Conservation (phyloP, 2,797 vertebrate genomes). For the Synanceia verrucosa region DNA sequence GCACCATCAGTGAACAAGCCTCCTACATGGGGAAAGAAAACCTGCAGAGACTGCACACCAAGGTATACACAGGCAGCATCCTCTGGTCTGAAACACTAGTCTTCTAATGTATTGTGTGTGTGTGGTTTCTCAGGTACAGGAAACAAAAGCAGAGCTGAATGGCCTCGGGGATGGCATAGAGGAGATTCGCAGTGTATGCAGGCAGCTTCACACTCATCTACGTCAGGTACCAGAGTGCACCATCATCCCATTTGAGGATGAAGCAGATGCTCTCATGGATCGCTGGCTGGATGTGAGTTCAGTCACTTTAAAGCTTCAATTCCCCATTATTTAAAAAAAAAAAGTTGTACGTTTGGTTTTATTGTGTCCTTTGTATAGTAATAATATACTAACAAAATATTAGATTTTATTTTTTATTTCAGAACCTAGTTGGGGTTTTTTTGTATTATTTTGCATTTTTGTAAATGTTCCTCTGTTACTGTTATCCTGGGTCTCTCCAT, state of each 20-base stretch:
- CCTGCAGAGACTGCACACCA: conserved; percentile 83
- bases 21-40: conserved; percentile 93
- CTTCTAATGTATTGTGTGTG: background rate
- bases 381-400: background rate
- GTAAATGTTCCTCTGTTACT: background rate
- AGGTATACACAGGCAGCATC: too few species aligned
- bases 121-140: conserved; percentile 80
- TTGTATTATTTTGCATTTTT: background rate
- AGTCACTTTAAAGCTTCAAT: background rate
- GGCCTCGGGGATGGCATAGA: conserved; percentile 84
- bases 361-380: background rate
- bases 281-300: conserved; percentile 93
- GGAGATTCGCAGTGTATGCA: conserved; percentile 87
- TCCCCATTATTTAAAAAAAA: background rate
- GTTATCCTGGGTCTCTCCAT: background rate
- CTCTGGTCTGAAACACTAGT: too few species aligned
- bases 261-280: conserved; percentile 91
- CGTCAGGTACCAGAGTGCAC: conserved; percentile 86
- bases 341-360: background rate
- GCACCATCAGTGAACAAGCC: conserved; percentile 81
- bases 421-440: background rate
- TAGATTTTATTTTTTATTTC: background rate
- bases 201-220: conserved; percentile 89
- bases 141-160: conserved; percentile 85
- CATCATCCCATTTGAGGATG: conserved; percentile 85